phyloP scores from a whole-genome alignment of 1,140 invertebrate species.

The Meteorus sp. region DNA sequence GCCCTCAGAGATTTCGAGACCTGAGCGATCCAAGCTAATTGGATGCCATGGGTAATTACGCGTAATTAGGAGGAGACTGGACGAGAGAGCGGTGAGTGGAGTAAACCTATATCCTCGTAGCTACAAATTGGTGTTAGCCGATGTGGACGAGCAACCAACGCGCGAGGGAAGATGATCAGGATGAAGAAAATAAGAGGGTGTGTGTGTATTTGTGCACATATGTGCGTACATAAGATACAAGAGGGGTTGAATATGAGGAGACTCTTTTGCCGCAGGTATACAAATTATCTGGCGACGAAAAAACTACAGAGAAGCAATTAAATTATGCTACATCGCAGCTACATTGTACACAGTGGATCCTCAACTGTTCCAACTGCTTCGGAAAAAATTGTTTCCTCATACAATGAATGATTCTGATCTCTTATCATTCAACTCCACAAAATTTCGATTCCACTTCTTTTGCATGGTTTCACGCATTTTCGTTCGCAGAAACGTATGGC shows the following conservation, averaged over 20 bases:
- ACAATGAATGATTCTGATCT: too few relatives aligned
- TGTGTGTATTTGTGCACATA: not conserved
- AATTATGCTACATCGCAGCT: constrained; percentile 47
- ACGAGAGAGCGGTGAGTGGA: constrained; percentile 25
- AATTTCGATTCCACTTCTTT: too few relatives aligned
- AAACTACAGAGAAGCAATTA: constrained; percentile 56
- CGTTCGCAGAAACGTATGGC: too few relatives aligned
- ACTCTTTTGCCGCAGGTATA: constrained; percentile 32
- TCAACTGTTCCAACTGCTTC: not conserved
- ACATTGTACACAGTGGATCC: constrained; percentile 38
- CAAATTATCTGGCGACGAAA: constrained; percentile 57
- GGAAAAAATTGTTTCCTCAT: too few relatives aligned
- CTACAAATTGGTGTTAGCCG: constrained; percentile 36
- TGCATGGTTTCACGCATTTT: too few relatives aligned
- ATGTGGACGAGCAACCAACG: constrained; percentile 6
- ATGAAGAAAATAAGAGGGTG: constrained; percentile 19
- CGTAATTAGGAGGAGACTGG: constrained; percentile 52
- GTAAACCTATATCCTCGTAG: constrained; percentile 30
- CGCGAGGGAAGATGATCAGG: constrained; percentile 1
- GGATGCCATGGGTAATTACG: constrained; percentile 52
- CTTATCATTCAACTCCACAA: too few relatives aligned
- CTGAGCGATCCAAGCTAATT: constrained; percentile 45
- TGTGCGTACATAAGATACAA: constrained; percentile 1
- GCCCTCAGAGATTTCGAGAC: constrained; percentile 30
- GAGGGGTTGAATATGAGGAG: constrained; percentile 26